These are phyloP conservation scores for Ceuthmochares aereus DNA, from an alignment of 2,113 vertebrate species.

Conservation along the genomic window DNA sequence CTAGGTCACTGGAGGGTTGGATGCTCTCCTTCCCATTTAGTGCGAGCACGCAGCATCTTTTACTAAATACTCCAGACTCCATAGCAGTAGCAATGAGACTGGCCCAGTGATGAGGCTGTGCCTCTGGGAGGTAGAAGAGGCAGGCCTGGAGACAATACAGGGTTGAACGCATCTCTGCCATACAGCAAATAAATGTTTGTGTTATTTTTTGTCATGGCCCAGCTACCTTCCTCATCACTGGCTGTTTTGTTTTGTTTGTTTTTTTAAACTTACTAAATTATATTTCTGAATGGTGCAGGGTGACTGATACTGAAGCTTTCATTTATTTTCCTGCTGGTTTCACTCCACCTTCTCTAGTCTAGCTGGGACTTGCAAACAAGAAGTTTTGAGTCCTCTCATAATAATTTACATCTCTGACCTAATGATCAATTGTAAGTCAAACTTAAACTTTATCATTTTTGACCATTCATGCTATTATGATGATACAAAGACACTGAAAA, in stretches of 20 bases:
- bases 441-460: neutral
- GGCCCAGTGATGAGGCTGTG: fast-evolving
- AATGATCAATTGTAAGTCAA: neutral
- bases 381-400: neutral
- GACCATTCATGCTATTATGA: neutral
- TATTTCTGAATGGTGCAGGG: neutral
- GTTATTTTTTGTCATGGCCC: neutral
- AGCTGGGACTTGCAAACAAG: neutral
- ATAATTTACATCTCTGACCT: neutral
- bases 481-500: neutral
- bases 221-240: neutral
- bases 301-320: neutral
- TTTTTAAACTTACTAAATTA: neutral
- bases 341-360: neutral
- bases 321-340: neutral
- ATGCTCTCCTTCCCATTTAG: neutral
- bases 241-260: neutral
- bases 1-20: neutral
- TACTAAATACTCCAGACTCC: neutral
- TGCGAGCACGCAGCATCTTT: neutral
- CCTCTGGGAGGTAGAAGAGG: neutral
- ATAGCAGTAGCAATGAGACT: neutral
- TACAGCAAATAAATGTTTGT: neutral
- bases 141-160: neutral
- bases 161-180: neutral